A percentile compares a stretch with the other conserved stretches of the same genome.
These are phyloP conservation scores for Phyllostomus hastatus DNA, from an alignment of 2,113 vertebrate genomes.

Conservation along the genomic window DNA sequence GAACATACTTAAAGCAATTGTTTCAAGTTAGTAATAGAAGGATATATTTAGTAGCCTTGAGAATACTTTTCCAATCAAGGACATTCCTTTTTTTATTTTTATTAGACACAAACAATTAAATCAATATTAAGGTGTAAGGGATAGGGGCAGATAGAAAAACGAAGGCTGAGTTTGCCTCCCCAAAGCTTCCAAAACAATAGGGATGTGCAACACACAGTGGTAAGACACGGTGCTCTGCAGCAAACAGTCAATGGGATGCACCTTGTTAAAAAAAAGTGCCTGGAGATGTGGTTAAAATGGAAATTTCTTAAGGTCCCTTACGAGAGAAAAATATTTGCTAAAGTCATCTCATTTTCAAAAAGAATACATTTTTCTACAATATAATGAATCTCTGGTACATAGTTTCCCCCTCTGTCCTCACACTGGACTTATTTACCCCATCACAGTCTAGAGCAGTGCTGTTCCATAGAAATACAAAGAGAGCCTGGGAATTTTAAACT, in stretches of 20 bases:
- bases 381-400: background rate
- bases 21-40: background rate
- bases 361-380: background rate
- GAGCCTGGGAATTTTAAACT: background rate
- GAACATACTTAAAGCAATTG: background rate
- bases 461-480: background rate
- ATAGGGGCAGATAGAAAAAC: background rate
- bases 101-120: background rate
- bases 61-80: background rate
- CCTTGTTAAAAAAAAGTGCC: background rate
- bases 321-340: background rate
- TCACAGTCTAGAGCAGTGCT: background rate
- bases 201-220: background rate
- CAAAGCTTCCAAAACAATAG: background rate
- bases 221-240: background rate
- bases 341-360: conserved; percentile 5
- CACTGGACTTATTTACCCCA: background rate
- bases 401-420: background rate
- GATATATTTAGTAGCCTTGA: background rate
- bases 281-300: background rate
- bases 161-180: background rate
- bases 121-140: background rate
- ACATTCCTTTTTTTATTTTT: conserved; percentile 29
- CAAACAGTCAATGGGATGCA: background rate
- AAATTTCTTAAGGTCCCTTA: conserved; percentile 20